A percentile compares a stretch with the other conserved stretches of the same genome.
These are phyloP conservation scores for Pammene fasciana DNA, from an alignment of 2,888 invertebrate species.

Conservation along the genomic window DNA sequence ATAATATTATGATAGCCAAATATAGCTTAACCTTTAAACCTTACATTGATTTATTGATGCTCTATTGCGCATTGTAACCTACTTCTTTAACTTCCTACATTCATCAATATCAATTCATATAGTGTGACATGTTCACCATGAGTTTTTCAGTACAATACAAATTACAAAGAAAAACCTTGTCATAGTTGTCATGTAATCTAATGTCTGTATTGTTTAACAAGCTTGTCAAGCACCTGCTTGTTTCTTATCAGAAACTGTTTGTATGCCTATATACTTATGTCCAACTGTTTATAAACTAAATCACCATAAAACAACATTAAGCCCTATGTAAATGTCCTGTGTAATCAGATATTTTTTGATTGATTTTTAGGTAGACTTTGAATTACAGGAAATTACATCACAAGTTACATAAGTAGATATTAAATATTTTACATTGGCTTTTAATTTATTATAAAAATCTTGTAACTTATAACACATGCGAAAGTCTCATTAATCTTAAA, in stretches of 20 bases:
- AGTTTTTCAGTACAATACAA: background rate
- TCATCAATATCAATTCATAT: background rate
- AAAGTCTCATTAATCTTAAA: no score
- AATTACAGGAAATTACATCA: no score
- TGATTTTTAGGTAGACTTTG: slow-evolving; percentile 1
- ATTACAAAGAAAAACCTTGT: slow-evolving; percentile 7
- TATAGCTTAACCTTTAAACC: background rate
- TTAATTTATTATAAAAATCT: no score
- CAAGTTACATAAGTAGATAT: no score
- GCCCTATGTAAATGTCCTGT: background rate
- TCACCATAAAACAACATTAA: slow-evolving; percentile 11
- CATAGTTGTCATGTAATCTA: slow-evolving; percentile 13
- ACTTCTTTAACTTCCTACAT: background rate
- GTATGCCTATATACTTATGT: slow-evolving; percentile 23
- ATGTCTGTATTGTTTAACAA: slow-evolving; percentile 21
- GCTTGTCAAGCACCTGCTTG: slow-evolving; percentile 20
- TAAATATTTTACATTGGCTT: no score
- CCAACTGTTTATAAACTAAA: slow-evolving; percentile 23
- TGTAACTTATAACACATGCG: background rate
- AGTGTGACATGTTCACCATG: background rate
- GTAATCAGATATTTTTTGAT: slow-evolving; percentile 17
- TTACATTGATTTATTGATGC: background rate
- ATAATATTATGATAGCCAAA: slow-evolving; percentile 6
- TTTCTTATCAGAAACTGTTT: slow-evolving; percentile 27
- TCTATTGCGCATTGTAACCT: background rate